Base-by-base conservation (phyloP, 2,797 vertebrate species). In the Clarias platycephalus region DNA sequence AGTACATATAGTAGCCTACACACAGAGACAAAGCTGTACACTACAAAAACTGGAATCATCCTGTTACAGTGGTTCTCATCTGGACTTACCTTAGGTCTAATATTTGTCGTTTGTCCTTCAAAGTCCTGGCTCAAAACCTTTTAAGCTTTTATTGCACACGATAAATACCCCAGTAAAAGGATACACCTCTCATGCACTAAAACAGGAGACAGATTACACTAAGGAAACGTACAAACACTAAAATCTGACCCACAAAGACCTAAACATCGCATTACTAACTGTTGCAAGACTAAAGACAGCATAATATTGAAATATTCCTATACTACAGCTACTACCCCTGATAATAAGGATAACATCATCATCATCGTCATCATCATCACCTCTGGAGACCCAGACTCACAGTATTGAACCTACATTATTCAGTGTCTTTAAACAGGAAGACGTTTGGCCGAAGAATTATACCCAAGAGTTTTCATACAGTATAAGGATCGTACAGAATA, bases 41-140 rank as follows among this genome's bases (percentile, higher is more conserved):
- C 75, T 57, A 37, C 28, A 58, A 34, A 60, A 28, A 24, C 31
- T 13, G 5, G 28, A 34, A 76, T 60, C 2, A 18, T 57, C 24
- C 12, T 53, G 28, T 34, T 55, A 58, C 74, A 76, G 55, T 77
- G 75, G 75, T 77, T 77, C 55, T 60, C 76, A 62, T 0, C 76
- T 78, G 57, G 22, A 40, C 18, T 60, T 34, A 40, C 5, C 31
- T 77, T 13, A 62, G 22, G 75, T 58, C 55, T 20, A 77, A 24
- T 7, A 60, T 62, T 78, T 78, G 31, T 62, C 13, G 20, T 37
- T 37, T 34, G 24, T 34, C 18, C 53, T 55, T 28, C 44, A 13
- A 75, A 20, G 49, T 75, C 53, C 15, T 7, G 12, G 13, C 5
- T 4, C 75, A 60, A 37, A 76, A 58, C 9, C 4, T 60, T 77